Evolutionary conservation across 2,797 vertebrate species (phyloP).

Genomic region (Neosilurus mollespiculum): DNA sequence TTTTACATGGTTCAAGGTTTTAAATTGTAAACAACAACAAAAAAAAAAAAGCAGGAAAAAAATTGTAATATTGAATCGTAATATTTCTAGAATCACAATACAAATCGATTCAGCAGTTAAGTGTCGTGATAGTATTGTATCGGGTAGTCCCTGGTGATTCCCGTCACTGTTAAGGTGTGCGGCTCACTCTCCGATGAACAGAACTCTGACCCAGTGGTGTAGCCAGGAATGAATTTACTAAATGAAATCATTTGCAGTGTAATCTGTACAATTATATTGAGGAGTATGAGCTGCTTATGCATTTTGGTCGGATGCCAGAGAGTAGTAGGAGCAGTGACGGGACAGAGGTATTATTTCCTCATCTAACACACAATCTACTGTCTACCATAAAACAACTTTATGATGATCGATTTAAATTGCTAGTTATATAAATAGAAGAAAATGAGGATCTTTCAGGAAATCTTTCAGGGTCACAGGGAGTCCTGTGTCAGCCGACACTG

Average conservation of each 20-base stretch:
- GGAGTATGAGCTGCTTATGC: background rate
- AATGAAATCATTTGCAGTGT: slow-evolving; percentile 6
- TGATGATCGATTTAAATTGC: background rate
- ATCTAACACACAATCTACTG: background rate
- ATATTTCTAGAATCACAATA: too few species aligned
- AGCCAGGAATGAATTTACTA: slow-evolving; percentile 9
- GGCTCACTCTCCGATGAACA: slow-evolving; percentile 3
- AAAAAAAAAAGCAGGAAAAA: too few species aligned
- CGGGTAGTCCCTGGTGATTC: too few species aligned
- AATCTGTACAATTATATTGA: slow-evolving; percentile 12
- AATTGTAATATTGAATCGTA: too few species aligned
- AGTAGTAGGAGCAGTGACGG: background rate
- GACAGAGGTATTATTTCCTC: background rate
- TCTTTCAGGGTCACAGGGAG: too few species aligned
- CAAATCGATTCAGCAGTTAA: too few species aligned
- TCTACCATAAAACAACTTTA: background rate
- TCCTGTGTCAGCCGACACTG: too few species aligned
- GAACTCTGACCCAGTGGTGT: slow-evolving; percentile 9
- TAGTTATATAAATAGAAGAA: background rate
- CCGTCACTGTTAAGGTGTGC: background rate
- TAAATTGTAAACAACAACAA: too few species aligned
- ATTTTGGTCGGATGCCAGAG: slow-evolving; percentile 1
- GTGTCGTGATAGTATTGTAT: too few species aligned
- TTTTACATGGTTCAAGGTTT: too few species aligned
- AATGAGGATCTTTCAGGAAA: background rate